Evolutionary conservation across 2,888 invertebrate species (phyloP), one percentile per base, ranked within the genome.

Genomic region (Clusia tigrina): DNA sequence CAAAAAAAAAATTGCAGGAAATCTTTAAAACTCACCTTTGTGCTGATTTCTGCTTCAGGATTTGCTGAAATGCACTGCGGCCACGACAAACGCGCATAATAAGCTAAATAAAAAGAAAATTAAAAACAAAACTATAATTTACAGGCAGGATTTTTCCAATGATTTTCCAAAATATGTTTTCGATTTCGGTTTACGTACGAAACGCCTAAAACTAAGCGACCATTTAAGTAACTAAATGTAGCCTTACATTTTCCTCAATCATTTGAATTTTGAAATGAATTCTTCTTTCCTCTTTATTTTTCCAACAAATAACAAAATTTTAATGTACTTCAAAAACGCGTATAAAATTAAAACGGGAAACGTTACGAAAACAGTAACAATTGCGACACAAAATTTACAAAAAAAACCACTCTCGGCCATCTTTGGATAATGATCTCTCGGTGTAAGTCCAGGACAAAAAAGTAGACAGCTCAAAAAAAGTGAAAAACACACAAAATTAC

Each of bases 351-450:
- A 58, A 42, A 58, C 67, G 54, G 62, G 42, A n/a, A 15, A 67
- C 54, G 67, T 63, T 66, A 66, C 65, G 60, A 60, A 60, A 68
- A 69, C 54, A 63, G 67, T 67, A 67, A 62, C 69, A 71, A 71
- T 67, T 64, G 60, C 61, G 56, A 70, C 55, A n/a, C 65, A 69
- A 71, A 71, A 71, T 72, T 74, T 69, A 71, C n/a, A n/a, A n/a
- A n/a, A 68, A 76, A 74, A 69, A 65, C 70, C 72, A 76, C n/a
- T 81, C 81, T 81, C 80, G 81, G 81, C 81, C 81, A 79, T 74
- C 78, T 81, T 81, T 81, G 82, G 81, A 80, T 81, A 81, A 81
- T 80, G 79, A 69, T 76, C 78, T 81, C 81, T 81, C 79, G 81
- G 81, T 80, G 80, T 80, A 80, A 71, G 72, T 81, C 80, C 76